Base-by-base conservation (phyloP, 2,113 vertebrate species). In the Plecotus auritus region DNA sequence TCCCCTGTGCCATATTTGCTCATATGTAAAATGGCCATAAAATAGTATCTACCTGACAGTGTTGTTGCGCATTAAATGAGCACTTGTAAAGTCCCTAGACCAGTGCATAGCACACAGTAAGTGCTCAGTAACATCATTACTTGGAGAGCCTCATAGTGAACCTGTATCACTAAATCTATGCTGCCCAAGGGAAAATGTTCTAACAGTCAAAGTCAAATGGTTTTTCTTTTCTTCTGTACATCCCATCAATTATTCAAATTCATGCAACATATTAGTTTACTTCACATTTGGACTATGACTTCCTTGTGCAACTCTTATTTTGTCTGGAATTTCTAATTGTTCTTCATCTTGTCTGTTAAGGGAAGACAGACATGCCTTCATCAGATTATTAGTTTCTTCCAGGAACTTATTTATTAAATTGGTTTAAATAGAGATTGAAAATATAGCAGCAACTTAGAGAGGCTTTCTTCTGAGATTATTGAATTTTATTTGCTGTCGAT, bases 341-440 rank as follows among this genome's bases (percentile, higher is more conserved):
- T 93, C 89, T 90, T 88, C 11, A 70, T 72, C 8, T 47, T 90
- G 26, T 30, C 16, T 61, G 8, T 42, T 88, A 91, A 47, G 81
- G 2, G 40, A 90, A 35, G 89, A 89, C 70, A 92, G 9, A 37
- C 37, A 56, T 23, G 66, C 32, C 51, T 18, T 49, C 12, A 87
- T 54, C 5, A 37, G 11, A 42, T 67, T 37, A 16, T 70, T 81
- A 76, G 64, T 30, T n/a, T 81, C 49, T 76, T 82, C 16, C 13
- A 56, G 35, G 42, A 85, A 37, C 18, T 40, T 59, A 85, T 66
- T 93, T 85, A 59, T 91, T 84, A 85, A 59, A 69, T 74, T 85
- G 87, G 83, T 74, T 84, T 67, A 73, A 93, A 69, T 56, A 70
- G 70, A 83, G 35, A 70, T 64, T 51, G 40, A 94, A 85, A 93